These are phyloP conservation scores for Mesorhabditis belari DNA, from an alignment of 2,888 invertebrate genomes.

Conservation along the genomic window DNA sequence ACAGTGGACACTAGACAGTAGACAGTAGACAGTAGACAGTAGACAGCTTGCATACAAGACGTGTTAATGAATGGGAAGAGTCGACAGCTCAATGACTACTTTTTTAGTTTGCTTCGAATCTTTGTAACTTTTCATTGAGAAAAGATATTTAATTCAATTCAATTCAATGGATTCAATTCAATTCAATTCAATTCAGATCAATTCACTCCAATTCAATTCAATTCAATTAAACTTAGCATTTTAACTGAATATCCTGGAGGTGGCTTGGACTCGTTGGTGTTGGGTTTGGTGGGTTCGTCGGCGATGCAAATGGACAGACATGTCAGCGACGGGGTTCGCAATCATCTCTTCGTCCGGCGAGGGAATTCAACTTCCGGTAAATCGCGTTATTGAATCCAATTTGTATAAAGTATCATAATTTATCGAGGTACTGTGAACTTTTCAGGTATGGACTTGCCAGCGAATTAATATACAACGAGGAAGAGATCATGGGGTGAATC, in stretches of 20 bases:
- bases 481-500: constrained; percentile 49
- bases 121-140: no score
- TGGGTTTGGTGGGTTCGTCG: constrained; percentile 44
- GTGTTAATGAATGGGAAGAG: no score
- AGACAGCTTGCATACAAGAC: no score
- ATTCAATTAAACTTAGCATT: no score
- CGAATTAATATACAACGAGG: constrained; percentile 80
- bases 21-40: no score
- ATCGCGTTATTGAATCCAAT: no score
- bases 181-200: neutral
- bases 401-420: no score
- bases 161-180: neutral
- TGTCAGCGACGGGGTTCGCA: constrained; percentile 28
- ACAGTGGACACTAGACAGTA: no score
- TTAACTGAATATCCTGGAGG: constrained; percentile 21
- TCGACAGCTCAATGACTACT: no score
- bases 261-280: constrained; percentile 46
- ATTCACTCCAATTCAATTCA: constrained; percentile 3
- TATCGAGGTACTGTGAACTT: neutral
- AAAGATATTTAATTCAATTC: neutral
- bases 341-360: constrained; percentile 5
- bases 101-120: no score
- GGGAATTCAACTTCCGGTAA: neutral
- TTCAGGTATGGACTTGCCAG: constrained; percentile 76
- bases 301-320: constrained; percentile 49